Base-by-base conservation (phyloP, 2,888 invertebrate genomes). In the Sympetrum striolatum region DNA sequence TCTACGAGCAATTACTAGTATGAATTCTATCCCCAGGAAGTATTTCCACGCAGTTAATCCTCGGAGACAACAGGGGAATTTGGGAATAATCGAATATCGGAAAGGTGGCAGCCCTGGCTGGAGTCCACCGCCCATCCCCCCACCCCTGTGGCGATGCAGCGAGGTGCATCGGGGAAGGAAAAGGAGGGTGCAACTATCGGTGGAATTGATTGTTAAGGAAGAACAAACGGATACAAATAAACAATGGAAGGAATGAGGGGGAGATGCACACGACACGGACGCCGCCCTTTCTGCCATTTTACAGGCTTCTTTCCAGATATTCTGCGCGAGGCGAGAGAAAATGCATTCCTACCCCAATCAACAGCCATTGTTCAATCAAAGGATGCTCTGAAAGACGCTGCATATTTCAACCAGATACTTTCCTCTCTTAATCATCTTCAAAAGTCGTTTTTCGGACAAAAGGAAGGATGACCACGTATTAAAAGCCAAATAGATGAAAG, bases 221-320 rank as follows among this genome's bases (percentile, higher is more conserved):
- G 86, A 60, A 86, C 86, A 86, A 86, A 86, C 86, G 86, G 86
- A 86, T 86, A 86, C 86, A 64, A 86, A 86, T 86, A 86, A 86
- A 86, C 86, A 86, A 86, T 86, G 64, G 86, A 60, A 86, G 53
- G 60, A 60, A n/a, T 15, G 80, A 31, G 73, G 25, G 73, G 73
- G 25, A 64, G n/a, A 64, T 64, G 60, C 60, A 60, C 18, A n/a
- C 60, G 60, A 60, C 60, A 60, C n/a, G n/a, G 25, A 64, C 64
- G n/a, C 35, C 35, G 8, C 82, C 31, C 58, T 35, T 58, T 35
- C 31, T 31, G n/a, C n/a, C 31, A 37, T 58, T 86, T 58, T 86
- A 35, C 53, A 31, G 35, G 35, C 58, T 82, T n/a, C 86, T 86
- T 86, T 86, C 53, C 58, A 82, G 82, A 82, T 58, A 82, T 82